Percentiles rank a stretch among this genome's conserved stretches.
Evolutionary conservation across 2,797 vertebrate genomes (phyloP).

Genomic region (Ptychobarbus kaznakovi): DNA sequence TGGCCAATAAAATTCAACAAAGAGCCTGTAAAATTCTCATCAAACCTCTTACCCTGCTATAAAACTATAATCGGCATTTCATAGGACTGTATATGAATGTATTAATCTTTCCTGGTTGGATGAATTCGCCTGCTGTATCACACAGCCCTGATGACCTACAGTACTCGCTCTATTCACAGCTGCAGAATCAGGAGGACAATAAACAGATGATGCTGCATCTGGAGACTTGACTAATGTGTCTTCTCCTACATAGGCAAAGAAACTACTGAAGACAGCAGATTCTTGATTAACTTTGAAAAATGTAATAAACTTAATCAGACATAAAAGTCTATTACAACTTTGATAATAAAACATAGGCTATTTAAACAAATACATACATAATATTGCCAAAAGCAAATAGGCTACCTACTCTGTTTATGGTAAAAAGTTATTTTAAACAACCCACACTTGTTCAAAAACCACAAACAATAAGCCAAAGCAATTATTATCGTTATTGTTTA

Average conservation of each 20-base stretch:
- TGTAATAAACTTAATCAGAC: not conserved
- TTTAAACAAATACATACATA: not conserved
- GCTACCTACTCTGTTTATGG: not conserved
- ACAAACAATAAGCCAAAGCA: not conserved
- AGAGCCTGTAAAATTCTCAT: not conserved
- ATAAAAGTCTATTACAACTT: not conserved
- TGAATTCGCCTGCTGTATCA: constrained; percentile 26
- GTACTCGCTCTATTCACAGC: constrained; percentile 28
- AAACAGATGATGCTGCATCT: constrained; percentile 44
- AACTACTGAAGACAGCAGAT: constrained; percentile 13
- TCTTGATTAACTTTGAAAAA: constrained; percentile 8
- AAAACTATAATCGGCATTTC: not conserved
- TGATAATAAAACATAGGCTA: not conserved
- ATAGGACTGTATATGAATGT: not conserved
- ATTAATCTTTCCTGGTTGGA: constrained; percentile 1
- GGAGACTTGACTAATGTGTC: constrained; percentile 30
- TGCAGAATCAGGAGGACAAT: constrained; percentile 36
- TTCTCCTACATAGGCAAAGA: not conserved
- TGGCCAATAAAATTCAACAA: not conserved
- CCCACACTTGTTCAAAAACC: not conserved
- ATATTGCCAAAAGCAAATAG: not conserved
- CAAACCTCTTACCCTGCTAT: not conserved
- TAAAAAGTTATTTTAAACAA: not conserved
- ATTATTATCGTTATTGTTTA: not conserved
- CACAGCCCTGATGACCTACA: constrained; percentile 26